A percentile compares a stretch with the other conserved stretches of the same genome.
Conservation (phyloP, 2,888 invertebrate genomes). For the Epiperipatus broadwayi region DNA sequence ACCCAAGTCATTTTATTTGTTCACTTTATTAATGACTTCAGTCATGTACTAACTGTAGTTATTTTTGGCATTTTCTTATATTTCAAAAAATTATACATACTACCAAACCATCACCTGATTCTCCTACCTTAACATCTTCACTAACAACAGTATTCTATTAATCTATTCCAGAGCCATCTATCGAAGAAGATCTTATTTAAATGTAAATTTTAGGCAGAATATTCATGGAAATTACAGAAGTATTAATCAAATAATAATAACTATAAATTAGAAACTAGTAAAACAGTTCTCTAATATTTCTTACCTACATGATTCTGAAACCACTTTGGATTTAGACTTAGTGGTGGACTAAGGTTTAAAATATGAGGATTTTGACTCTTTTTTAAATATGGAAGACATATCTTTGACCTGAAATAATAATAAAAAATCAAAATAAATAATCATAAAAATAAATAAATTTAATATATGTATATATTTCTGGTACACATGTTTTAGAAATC, state of each 20-base stretch:
- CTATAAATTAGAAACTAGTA: not conserved
- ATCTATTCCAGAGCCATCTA: too few relatives aligned
- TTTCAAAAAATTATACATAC: too few relatives aligned
- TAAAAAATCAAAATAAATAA: slow-evolving; percentile 12
- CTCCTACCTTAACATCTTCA: too few relatives aligned
- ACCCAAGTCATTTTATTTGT: too few relatives aligned
- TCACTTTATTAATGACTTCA: too few relatives aligned
- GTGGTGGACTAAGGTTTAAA: slow-evolving; percentile 79
- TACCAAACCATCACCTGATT: too few relatives aligned
- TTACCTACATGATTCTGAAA: slow-evolving; percentile 59
- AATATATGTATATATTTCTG: slow-evolving; percentile 8
- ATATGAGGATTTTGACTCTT: slow-evolving; percentile 80
- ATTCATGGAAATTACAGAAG: not conserved
- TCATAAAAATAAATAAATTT: slow-evolving; percentile 3
- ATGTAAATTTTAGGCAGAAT: too few relatives aligned
- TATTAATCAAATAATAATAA: not conserved
- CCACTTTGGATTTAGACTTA: slow-evolving; percentile 74
- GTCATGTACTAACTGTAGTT: too few relatives aligned
- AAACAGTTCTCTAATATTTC: slow-evolving; percentile 12
- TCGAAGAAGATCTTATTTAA: too few relatives aligned
- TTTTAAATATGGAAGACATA: slow-evolving; percentile 64
- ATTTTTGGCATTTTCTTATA: too few relatives aligned
- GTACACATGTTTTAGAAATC: too few relatives aligned
- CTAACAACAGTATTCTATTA: too few relatives aligned
- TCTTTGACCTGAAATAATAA: slow-evolving; percentile 50